Percentiles rank a stretch among this genome's conserved stretches.
Conservation (phyloP, 2,888 invertebrate species). For the Cantharis nigra region DNA sequence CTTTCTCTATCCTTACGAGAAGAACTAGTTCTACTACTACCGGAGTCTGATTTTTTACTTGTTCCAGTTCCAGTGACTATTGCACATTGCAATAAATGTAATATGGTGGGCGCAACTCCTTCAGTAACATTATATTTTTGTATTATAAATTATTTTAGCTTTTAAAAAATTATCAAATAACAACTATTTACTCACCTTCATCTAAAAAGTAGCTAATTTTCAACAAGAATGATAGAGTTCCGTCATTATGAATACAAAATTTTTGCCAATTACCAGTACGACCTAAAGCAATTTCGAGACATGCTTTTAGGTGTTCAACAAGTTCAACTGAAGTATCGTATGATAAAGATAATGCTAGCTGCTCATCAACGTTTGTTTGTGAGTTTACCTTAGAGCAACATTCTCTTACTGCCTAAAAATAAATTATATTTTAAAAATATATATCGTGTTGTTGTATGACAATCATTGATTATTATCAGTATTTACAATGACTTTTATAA, state of each 20-base stretch:
- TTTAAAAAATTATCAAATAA: neutral
- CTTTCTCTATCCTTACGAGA: conserved; percentile 66
- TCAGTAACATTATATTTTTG: neutral
- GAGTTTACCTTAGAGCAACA: conserved; percentile 63
- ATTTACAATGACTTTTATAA: no score
- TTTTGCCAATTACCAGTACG: conserved; percentile 96
- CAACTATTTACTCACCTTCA: conserved; percentile 62
- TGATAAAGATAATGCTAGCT: conserved; percentile 64
- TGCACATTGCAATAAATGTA: conserved; percentile 88
- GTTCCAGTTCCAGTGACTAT: conserved; percentile 66
- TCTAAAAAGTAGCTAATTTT: conserved; percentile 84
- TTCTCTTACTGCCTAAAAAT: conserved; percentile 57
- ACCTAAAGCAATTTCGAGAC: conserved; percentile 88
- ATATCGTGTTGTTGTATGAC: no score
- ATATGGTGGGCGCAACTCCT: conserved; percentile 84
- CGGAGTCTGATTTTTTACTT: conserved; percentile 32
- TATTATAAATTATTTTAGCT: conserved; percentile 27
- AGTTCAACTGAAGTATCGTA: conserved; percentile 93
- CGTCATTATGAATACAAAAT: conserved; percentile 76
- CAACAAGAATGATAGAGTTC: conserved; percentile 80
- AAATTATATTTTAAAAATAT: neutral
- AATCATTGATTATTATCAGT: no score
- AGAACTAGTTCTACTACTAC: conserved; percentile 33
- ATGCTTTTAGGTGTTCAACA: conserved; percentile 93
- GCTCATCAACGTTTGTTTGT: conserved; percentile 54